These are phyloP conservation scores for Sterna hirundo DNA, from an alignment of 2,113 vertebrate genomes.

Conservation along the genomic window DNA sequence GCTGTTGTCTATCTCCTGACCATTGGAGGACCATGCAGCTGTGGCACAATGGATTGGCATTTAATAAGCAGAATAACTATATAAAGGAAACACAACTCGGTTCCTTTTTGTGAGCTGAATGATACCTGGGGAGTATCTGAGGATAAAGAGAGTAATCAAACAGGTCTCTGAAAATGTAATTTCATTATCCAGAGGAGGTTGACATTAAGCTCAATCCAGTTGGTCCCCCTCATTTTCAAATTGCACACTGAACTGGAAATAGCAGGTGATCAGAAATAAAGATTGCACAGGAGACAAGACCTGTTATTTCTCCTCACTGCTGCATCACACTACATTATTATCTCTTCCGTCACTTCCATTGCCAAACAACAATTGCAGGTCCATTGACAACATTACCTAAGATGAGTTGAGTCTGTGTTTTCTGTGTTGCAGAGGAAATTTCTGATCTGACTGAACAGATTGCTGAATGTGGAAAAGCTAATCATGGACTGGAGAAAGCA, in stretches of 20 bases:
- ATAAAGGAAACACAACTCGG: background rate
- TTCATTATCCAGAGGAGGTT: background rate
- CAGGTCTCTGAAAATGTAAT: background rate
- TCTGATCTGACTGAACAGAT: constrained; percentile 83
- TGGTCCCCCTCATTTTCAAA: background rate
- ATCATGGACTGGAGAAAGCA: constrained; percentile 82
- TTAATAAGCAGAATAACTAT: background rate
- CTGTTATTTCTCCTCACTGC: background rate
- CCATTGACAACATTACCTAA: background rate
- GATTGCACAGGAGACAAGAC: background rate
- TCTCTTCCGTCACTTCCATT: background rate
- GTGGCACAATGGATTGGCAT: background rate
- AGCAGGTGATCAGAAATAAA: background rate
- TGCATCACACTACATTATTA: constrained; percentile 7
- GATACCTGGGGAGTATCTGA: background rate
- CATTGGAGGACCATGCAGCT: background rate
- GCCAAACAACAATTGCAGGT: background rate
- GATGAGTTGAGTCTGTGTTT: background rate
- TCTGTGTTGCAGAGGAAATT: constrained; percentile 79
- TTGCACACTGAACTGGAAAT: background rate
- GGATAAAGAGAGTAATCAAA: background rate
- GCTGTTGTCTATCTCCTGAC: background rate
- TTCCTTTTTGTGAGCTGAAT: background rate
- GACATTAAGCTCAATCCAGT: background rate
- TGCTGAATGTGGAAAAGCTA: constrained; percentile 79